A percentile compares a stretch with the other conserved stretches of the same genome.
phyloP scores from a whole-genome alignment of 92 coral and sea anemone species.

The Epizoanthus stellaris region DNA sequence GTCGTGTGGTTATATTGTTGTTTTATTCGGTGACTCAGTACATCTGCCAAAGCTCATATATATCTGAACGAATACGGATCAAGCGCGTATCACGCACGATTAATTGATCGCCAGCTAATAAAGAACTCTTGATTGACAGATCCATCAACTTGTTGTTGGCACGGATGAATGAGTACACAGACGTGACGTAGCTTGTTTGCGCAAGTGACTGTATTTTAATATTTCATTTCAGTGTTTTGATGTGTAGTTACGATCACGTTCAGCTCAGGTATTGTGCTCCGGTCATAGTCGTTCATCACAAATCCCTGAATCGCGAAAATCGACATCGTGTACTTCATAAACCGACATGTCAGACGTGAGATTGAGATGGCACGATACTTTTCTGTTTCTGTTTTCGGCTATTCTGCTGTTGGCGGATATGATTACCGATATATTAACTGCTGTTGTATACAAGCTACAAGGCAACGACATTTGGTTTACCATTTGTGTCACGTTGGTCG shows the following conservation, averaged over 20 bases:
- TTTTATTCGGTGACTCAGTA: no score
- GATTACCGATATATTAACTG: conserved; percentile 30
- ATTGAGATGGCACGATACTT: conserved; percentile 36
- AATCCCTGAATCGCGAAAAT: background rate
- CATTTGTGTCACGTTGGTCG: conserved; percentile 20
- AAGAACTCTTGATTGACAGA: background rate
- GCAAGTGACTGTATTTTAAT: background rate
- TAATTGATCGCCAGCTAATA: background rate
- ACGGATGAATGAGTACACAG: background rate
- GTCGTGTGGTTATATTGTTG: no score
- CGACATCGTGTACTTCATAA: background rate
- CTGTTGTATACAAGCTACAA: conserved; percentile 28
- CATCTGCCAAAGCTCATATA: no score
- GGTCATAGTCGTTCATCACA: no score
- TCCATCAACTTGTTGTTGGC: background rate
- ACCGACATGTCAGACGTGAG: conserved; percentile 27
- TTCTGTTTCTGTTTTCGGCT: conserved; percentile 28
- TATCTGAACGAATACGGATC: no score
- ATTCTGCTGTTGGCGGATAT: conserved; percentile 27
- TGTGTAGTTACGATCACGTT: background rate
- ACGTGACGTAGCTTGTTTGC: conserved; percentile 24
- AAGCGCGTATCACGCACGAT: no score
- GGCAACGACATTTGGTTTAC: conserved; percentile 29
- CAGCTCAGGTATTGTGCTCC: no score
- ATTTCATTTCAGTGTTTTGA: background rate